phyloP scores from a whole-genome alignment of 1,140 invertebrate species.

The Rhagoletis zephyria region DNA sequence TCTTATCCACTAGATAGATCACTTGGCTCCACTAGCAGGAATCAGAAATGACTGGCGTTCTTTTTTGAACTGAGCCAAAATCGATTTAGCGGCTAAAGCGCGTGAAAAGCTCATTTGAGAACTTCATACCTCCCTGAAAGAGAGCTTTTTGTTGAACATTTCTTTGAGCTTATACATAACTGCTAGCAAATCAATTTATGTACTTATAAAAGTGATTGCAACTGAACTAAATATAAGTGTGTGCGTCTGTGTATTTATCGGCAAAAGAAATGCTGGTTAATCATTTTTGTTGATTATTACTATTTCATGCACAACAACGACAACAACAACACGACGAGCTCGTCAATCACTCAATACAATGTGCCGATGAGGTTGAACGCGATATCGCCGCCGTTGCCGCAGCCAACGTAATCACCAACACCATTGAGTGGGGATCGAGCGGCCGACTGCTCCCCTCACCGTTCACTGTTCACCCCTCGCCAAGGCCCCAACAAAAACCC shows the following conservation, averaged over 20 bases:
- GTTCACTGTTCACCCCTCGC: neutral
- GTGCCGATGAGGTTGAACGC: neutral
- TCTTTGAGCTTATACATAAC: too few species aligned
- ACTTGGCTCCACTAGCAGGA: too few species aligned
- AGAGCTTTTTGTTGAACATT: too few species aligned
- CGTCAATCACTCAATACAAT: neutral
- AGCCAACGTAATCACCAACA: slow-evolving; percentile 11
- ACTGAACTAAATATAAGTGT: neutral
- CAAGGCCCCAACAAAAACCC: neutral
- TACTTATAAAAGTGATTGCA: neutral
- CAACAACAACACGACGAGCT: neutral
- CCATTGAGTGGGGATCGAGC: neutral
- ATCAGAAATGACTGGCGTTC: too few species aligned
- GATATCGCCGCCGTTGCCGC: neutral
- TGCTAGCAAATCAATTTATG: neutral
- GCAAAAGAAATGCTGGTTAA: neutral
- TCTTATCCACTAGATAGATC: too few species aligned
- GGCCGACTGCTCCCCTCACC: neutral
- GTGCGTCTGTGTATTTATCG: neutral
- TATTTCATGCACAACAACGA: neutral
- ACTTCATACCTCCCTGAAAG: too few species aligned
- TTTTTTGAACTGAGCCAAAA: too few species aligned
- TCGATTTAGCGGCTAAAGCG: too few species aligned
- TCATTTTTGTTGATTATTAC: slow-evolving; percentile 6
- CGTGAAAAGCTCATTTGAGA: too few species aligned